Conservation (phyloP, 2,797 vertebrate genomes). For the Rhabdophis nuchalis region DNA sequence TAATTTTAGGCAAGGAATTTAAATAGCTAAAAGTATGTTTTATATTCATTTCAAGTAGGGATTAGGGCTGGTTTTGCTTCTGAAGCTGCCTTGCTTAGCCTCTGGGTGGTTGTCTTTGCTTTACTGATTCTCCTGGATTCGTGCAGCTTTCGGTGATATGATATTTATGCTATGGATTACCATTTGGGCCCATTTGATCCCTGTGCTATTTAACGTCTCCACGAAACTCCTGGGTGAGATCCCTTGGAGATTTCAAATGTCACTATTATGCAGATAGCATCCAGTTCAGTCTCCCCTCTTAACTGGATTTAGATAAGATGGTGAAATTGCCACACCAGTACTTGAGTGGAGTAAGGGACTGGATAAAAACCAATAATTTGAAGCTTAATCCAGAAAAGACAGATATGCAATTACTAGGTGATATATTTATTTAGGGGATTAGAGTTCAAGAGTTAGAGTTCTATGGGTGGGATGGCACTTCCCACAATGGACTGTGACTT, state of each 20-base stretch:
- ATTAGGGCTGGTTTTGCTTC: background rate
- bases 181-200: background rate
- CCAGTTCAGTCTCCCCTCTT: background rate
- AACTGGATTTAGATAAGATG: background rate
- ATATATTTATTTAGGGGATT: background rate
- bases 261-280: background rate
- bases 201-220: background rate
- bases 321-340: background rate
- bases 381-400: background rate
- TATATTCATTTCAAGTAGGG: background rate
- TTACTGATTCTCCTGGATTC: background rate
- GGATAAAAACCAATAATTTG: background rate
- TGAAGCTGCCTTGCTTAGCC: background rate
- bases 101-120: background rate
- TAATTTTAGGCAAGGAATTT: background rate
- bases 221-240: background rate
- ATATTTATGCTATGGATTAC: background rate
- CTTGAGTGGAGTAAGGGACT: background rate
- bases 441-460: background rate
- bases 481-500: background rate
- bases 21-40: background rate
- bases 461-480: background rate
- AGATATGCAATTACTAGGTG: background rate
- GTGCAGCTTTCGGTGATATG: background rate
- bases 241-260: background rate